A percentile compares a stretch with the other conserved stretches of the same genome.
Conservation (phyloP, 2,888 invertebrate species). For the Lysandra bellargus region DNA sequence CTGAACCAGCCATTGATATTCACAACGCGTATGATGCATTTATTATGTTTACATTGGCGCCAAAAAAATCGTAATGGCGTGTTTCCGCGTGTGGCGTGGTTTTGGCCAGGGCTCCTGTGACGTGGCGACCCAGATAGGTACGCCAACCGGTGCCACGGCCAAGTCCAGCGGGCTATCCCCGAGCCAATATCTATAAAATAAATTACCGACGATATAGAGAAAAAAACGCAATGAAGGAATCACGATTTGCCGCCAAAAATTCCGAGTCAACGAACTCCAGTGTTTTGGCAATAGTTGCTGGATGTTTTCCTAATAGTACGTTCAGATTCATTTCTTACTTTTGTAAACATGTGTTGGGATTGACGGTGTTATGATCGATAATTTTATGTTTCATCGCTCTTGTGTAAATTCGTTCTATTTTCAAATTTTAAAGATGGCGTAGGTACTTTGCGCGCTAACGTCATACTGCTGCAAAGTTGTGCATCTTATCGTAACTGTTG, state of each 20-base stretch:
- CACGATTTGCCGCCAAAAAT: constrained; percentile 75
- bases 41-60: constrained; percentile 31
- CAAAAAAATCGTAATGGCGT: constrained; percentile 51
- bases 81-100: constrained; percentile 74
- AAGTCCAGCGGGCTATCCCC: constrained; percentile 77
- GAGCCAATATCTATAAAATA: constrained; percentile 81
- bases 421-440: constrained; percentile 17
- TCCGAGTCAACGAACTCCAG: constrained; percentile 75
- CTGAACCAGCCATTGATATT: too few species aligned
- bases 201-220: constrained; percentile 68
- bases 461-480: not conserved
- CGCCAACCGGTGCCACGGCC: constrained; percentile 79
- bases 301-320: constrained; percentile 74
- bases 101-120: constrained; percentile 77
- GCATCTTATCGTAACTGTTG: not conserved
- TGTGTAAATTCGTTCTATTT: constrained; percentile 5
- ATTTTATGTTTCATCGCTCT: constrained; percentile 25
- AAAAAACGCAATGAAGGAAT: constrained; percentile 74
- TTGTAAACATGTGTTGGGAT: constrained; percentile 45
- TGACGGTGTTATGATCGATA: constrained; percentile 25
- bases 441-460: not conserved
- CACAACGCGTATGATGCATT: constrained; percentile 19
- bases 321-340: constrained; percentile 65
- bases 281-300: constrained; percentile 73
- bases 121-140: constrained; percentile 76